Conservation (phyloP, 2,113 vertebrate genomes). For the Pyrgilauda ruficollis region DNA sequence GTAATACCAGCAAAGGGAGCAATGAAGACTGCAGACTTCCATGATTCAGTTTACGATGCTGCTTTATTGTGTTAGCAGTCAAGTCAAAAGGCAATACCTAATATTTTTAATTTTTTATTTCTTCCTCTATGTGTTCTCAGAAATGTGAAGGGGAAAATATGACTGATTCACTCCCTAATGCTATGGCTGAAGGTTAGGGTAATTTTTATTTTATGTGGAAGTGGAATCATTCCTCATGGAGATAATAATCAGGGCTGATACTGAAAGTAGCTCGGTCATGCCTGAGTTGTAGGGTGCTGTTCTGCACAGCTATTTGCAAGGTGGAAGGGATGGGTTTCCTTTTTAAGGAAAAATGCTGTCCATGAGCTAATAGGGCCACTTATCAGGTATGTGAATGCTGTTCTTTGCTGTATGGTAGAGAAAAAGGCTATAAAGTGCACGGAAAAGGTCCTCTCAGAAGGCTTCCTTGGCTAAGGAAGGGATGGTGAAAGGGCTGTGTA, state of each 20-base stretch:
- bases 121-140: slow-evolving; percentile 22
- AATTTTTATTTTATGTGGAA: slow-evolving; percentile 40
- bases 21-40: slow-evolving; percentile 71
- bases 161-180: slow-evolving; percentile 20
- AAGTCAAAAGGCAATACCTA: slow-evolving; percentile 72
- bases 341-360: neutral
- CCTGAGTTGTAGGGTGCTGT: neutral
- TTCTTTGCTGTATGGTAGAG: neutral
- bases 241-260: slow-evolving; percentile 30
- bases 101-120: slow-evolving; percentile 75
- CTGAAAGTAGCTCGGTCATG: neutral
- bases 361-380: neutral
- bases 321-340: neutral
- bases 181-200: slow-evolving; percentile 22
- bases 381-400: neutral
- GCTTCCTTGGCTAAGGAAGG: neutral
- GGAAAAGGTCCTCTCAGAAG: neutral
- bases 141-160: slow-evolving; percentile 30
- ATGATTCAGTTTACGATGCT: slow-evolving; percentile 69
- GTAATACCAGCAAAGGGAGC: slow-evolving; percentile 79
- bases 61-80: slow-evolving; percentile 75
- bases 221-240: neutral
- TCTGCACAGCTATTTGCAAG: neutral
- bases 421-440: neutral
- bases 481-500: neutral